A percentile compares a stretch with the other conserved stretches of the same genome.
phyloP scores from a whole-genome alignment of 2,797 vertebrate species.

The Melopsittacus undulatus region DNA sequence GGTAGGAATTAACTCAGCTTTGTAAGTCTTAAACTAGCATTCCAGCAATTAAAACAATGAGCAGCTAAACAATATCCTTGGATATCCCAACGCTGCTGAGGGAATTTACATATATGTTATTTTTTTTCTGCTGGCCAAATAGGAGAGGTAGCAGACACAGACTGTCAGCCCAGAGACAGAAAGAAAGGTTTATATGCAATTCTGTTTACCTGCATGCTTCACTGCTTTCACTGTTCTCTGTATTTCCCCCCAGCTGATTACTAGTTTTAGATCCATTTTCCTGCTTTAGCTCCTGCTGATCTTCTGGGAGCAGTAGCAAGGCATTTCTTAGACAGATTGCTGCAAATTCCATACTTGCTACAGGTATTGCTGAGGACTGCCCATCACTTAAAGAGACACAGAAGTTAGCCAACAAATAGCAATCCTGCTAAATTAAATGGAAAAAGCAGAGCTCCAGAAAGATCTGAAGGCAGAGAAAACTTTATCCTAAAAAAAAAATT shows the following conservation, averaged over 20 bases:
- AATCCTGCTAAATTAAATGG: neutral
- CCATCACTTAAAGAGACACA: conserved; percentile 84
- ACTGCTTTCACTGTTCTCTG: conserved; percentile 89
- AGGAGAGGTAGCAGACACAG: neutral
- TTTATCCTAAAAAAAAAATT: neutral
- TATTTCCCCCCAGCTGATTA: conserved; percentile 85
- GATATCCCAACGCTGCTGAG: neutral
- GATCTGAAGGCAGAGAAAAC: neutral
- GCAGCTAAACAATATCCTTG: neutral
- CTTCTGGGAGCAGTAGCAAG: conserved; percentile 91
- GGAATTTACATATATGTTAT: neutral
- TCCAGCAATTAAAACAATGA: neutral
- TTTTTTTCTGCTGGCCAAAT: neutral
- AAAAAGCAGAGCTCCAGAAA: neutral
- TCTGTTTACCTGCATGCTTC: conserved; percentile 89
- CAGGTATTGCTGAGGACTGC: conserved; percentile 96
- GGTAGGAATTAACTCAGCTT: neutral
- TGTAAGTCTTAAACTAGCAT: neutral
- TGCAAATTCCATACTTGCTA: conserved; percentile 99
- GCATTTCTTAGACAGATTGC: conserved; percentile 97
- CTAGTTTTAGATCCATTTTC: conserved; percentile 89
- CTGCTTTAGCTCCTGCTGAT: conserved; percentile 88
- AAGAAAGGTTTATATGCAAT: neutral
- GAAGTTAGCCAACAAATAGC: neutral
- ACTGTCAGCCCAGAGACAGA: neutral